Base-by-base conservation (phyloP, 1,140 invertebrate species). In the Aphidius ervi region DNA sequence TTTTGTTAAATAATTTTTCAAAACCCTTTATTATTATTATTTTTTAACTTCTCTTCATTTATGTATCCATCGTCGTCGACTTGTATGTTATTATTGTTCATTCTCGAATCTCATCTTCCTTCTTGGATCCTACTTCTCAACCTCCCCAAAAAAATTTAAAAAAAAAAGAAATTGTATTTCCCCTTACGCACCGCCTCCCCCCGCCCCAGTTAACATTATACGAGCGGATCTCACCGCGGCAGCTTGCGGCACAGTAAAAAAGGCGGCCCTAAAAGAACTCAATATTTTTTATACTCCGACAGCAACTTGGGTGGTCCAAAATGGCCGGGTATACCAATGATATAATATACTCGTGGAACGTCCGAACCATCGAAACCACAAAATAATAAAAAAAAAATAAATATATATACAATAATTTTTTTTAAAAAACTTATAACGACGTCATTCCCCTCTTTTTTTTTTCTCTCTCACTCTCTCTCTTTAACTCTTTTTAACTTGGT, bases 231-330 rank as follows among this genome's bases (percentile, higher is more conserved):
- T 54, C 52, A 54, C 52, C 52, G 52, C 39, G 52, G 68, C 71
- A 67, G 75, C 72, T 71, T 66, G 73, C 75, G 72, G 75, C 74
- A 62, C 74, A 65, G 68, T 72, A 76, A 78, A 78, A 78, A 80
- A 77, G 76, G 77, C 75, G 77, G 77, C 76, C 78, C 78, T 78
- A 79, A 80, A 79, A 79, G 78, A 79, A 80, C 77, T 80, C 78
- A 71, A 80, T 80, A 80, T 79, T 79, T 79, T 80, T 80, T 78
- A 79, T 79, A 69, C 73, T 73, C 75, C 71, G 77, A 78, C 76
- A 77, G 77, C 75, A 64, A 73, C 78, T 78, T 80, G 78, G 77
- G 78, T 80, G 78, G 78, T 79, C 78, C 77, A 79, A 78, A 80
- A 80, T 80, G 78, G 78, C 78, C 74, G 78, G 39, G 42, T 16